Evolutionary conservation across 2,797 vertebrate genomes (phyloP).

Genomic region (Peromyscus melanophrys): DNA sequence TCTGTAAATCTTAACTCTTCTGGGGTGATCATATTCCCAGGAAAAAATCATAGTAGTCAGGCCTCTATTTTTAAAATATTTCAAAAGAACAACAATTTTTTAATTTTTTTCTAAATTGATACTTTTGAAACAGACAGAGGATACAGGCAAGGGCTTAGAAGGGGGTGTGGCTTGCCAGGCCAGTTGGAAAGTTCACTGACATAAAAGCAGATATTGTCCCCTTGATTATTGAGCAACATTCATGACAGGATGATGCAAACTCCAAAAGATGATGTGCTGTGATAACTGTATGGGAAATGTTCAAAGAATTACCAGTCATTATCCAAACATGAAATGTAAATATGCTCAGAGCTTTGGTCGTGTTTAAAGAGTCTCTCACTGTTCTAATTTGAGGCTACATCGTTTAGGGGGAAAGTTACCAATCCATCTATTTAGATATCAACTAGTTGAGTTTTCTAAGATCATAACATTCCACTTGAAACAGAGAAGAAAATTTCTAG

Average conservation of each 20-base stretch:
- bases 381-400: constrained; percentile 39
- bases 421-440: not conserved
- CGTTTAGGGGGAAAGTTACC: not conserved
- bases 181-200: not conserved
- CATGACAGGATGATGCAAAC: not conserved
- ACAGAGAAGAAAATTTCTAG: not conserved
- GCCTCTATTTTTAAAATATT: not conserved
- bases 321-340: not conserved
- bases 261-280: not conserved
- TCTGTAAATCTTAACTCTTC: constrained; percentile 35
- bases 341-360: not conserved
- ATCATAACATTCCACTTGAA: constrained; percentile 6
- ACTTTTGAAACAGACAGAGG: not conserved
- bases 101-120: not conserved
- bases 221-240: not conserved
- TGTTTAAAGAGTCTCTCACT: constrained; percentile 29
- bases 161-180: not conserved
- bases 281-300: not conserved
- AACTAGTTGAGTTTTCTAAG: not conserved
- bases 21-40: not conserved
- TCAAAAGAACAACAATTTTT: not conserved
- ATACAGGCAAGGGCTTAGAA: not conserved
- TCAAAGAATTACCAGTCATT: not conserved
- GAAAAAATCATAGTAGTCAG: constrained; percentile 34
- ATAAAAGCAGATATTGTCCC: not conserved